These are phyloP conservation scores for Chloropsis hardwickii DNA, from an alignment of 2,113 vertebrate species.

Conservation along the genomic window DNA sequence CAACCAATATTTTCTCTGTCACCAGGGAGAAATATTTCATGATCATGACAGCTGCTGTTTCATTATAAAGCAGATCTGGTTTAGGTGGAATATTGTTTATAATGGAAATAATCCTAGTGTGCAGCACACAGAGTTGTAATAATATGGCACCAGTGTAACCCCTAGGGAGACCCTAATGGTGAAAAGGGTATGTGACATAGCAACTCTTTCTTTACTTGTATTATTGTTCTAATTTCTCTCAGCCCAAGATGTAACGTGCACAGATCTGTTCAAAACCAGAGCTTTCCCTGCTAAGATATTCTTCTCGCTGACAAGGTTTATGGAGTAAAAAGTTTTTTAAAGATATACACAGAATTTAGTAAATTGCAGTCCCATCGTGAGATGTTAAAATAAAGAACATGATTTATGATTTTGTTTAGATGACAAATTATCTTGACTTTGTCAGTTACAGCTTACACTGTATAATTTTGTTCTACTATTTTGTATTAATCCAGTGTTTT, in stretches of 20 bases:
- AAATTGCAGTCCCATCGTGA: background rate
- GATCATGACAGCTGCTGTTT: background rate
- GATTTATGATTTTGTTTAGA: background rate
- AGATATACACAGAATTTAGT: background rate
- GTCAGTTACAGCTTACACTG: background rate
- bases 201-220: background rate
- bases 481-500: constrained; percentile 12
- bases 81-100: background rate
- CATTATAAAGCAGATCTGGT: background rate
- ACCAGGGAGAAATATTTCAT: background rate
- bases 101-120: background rate
- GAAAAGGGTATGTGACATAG: background rate
- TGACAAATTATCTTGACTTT: constrained; percentile 1
- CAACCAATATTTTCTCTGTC: background rate
- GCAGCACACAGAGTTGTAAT: background rate
- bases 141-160: background rate
- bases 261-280: background rate
- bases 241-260: rapidly evolving
- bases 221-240: background rate
- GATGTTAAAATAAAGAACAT: background rate
- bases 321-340: background rate
- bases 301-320: background rate
- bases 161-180: background rate
- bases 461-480: constrained; percentile 10
- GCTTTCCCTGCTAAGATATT: background rate